phyloP scores from a whole-genome alignment of 2,888 invertebrate genomes.

The Chalcis sispes region DNA sequence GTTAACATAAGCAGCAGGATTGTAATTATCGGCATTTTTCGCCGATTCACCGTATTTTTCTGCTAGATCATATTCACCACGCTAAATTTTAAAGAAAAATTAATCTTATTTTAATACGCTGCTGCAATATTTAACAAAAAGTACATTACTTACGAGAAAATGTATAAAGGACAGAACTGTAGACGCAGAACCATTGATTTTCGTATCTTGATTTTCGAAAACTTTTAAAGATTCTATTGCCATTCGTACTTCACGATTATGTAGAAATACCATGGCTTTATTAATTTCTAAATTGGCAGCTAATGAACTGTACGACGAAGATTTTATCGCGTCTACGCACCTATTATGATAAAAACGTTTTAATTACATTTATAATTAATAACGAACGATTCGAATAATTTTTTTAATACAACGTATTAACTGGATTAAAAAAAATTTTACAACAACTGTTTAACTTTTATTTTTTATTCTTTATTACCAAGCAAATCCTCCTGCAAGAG shows the following conservation, averaged over 20 bases:
- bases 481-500: slow-evolving; percentile 80
- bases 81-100: slow-evolving; percentile 75
- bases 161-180: slow-evolving; percentile 92
- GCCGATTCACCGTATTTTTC: slow-evolving; percentile 86
- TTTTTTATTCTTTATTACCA: slow-evolving; percentile 63
- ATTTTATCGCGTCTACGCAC: slow-evolving; percentile 96
- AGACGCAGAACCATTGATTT: slow-evolving; percentile 89
- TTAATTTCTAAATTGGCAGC: slow-evolving; percentile 94
- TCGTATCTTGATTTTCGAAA: slow-evolving; percentile 90
- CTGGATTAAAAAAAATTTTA: not conserved
- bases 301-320: slow-evolving; percentile 88
- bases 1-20: slow-evolving; percentile 90
- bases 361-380: slow-evolving; percentile 16
- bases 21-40: slow-evolving; percentile 85
- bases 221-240: slow-evolving; percentile 90
- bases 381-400: not conserved
- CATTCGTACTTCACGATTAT: slow-evolving; percentile 86
- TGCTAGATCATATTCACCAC: slow-evolving; percentile 88
- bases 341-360: slow-evolving; percentile 76
- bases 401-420: not conserved
- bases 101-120: slow-evolving; percentile 2
- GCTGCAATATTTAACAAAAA: not conserved
- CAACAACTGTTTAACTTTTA: not conserved
- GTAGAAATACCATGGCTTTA: slow-evolving; percentile 90
- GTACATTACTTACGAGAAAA: slow-evolving; percentile 80